A percentile compares a stretch with the other conserved stretches of the same genome.
phyloP scores from a whole-genome alignment of 2,113 vertebrate species.

The Noctilio leporinus region DNA sequence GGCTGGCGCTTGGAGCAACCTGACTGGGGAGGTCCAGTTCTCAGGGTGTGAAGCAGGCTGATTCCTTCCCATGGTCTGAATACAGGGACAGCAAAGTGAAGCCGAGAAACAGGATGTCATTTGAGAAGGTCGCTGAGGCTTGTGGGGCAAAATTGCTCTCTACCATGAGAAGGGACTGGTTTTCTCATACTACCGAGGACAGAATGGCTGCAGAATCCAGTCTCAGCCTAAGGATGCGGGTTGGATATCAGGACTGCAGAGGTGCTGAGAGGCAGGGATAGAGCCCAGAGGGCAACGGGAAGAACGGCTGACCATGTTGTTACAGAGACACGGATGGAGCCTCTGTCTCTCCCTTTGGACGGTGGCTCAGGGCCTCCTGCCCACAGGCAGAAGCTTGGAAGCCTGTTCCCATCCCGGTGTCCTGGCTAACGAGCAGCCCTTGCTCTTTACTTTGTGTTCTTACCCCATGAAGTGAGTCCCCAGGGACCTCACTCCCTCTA shows the following conservation, averaged over 20 bases:
- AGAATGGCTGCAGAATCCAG: background rate
- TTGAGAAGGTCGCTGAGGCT: rapidly evolving
- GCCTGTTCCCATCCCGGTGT: background rate
- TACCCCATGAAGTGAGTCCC: background rate
- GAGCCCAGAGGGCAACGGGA: background rate
- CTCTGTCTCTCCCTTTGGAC: background rate
- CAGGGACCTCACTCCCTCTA: background rate
- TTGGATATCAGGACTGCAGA: background rate
- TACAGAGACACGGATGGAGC: rapidly evolving
- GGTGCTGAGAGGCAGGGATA: background rate
- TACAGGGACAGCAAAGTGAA: background rate
- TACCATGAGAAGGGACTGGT: background rate
- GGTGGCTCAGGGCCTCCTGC: background rate
- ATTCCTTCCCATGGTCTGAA: background rate
- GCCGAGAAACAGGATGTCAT: background rate
- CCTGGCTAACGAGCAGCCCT: background rate
- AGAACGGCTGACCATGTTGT: rapidly evolving
- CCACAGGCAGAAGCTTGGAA: too few relatives aligned
- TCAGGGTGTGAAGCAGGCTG: background rate
- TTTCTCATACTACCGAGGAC: background rate
- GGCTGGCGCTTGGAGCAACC: rapidly evolving
- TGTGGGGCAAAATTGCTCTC: background rate
- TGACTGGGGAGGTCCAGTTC: too few relatives aligned
- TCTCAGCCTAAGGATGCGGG: background rate
- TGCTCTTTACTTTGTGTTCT: background rate